These are phyloP conservation scores for Ptilonorhynchus violaceus DNA, from an alignment of 2,113 vertebrate species.

Conservation along the genomic window DNA sequence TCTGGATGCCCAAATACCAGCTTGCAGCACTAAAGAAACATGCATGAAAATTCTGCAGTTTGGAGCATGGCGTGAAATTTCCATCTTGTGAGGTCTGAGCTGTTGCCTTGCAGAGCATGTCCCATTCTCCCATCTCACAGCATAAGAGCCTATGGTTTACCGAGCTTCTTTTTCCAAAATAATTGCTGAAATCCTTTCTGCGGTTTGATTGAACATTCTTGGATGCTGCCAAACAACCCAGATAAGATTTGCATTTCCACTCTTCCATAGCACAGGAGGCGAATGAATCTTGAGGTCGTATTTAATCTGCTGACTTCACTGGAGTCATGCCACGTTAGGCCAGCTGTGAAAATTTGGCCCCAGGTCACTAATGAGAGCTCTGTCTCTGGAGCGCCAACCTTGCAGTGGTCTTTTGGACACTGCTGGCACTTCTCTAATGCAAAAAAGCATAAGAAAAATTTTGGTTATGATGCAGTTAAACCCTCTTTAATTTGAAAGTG, in stretches of 20 bases:
- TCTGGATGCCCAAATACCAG: neutral
- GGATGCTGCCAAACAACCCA: neutral
- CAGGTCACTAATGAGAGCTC: conserved; percentile 34
- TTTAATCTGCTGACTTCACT: conserved; percentile 27
- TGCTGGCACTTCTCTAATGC: neutral
- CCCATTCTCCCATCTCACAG: neutral
- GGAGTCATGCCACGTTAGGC: neutral
- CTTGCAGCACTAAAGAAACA: neutral
- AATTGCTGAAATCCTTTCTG: neutral
- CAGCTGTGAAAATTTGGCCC: conserved; percentile 24
- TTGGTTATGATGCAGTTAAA: conserved; percentile 50
- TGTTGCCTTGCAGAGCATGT: neutral
- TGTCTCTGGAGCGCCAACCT: neutral
- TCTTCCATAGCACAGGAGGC: neutral
- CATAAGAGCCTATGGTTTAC: neutral
- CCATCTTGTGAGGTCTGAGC: neutral
- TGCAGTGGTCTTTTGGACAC: neutral
- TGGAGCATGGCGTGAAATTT: neutral
- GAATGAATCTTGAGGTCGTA: neutral
- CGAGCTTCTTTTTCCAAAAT: neutral
- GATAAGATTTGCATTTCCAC: neutral
- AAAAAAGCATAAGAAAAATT: neutral
- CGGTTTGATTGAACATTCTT: neutral
- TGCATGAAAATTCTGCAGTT: neutral
- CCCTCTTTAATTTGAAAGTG: conserved; percentile 65